Base-by-base conservation (phyloP, 2,888 invertebrate species). In the Drosophila nr. perissopoda region DNA sequence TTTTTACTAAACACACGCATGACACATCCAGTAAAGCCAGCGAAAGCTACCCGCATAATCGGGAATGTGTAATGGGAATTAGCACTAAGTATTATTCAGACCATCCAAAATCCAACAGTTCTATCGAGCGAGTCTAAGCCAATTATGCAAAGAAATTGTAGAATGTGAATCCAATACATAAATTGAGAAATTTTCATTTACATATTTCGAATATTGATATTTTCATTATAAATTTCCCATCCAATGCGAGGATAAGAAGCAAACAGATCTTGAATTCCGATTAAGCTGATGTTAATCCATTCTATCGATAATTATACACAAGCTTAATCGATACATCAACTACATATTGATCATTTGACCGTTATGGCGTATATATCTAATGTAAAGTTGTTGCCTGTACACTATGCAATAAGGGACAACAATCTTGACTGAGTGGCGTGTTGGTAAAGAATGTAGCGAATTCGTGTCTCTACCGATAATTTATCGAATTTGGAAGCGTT, bases 31-130 rank as follows among this genome's bases (percentile, higher is more conserved):
- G 40, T 2, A 2, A 27, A 40, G 29, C 34, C 21, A 31, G 34
- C 18, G 11, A 42, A 27, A 52, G 59, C 31, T 21, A 40, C 10
- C 13, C 45, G 49, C 18, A 27, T 16, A 27, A 11, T 16, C 21
- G 53, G 4, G 21, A 38, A 27, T 58, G 31, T 42, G 34, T 42
- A 61, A 38, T 70, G 54, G 29, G 38, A 60, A 76, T 68, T 78
- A 78, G 69, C 60, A 62, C 56, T 40, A 45, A 79, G 49, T 76
- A 74, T 69, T 69, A 64, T 45, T 34, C 38, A 29, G 16, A 49
- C 36, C 36, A 51, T 3, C 16, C 18, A 7, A 58, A 58, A 36
- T 33, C 13, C 7, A 68, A 49, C 54, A 51, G 4, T 29, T 29
- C 18, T 16, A 10, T 36, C 18, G 25, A 25, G 51, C 51, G 69